Evolutionary conservation across 2,113 vertebrate genomes (phyloP), one percentile per base, ranked within the genome.

Genomic region (Embiotoca jacksoni): DNA sequence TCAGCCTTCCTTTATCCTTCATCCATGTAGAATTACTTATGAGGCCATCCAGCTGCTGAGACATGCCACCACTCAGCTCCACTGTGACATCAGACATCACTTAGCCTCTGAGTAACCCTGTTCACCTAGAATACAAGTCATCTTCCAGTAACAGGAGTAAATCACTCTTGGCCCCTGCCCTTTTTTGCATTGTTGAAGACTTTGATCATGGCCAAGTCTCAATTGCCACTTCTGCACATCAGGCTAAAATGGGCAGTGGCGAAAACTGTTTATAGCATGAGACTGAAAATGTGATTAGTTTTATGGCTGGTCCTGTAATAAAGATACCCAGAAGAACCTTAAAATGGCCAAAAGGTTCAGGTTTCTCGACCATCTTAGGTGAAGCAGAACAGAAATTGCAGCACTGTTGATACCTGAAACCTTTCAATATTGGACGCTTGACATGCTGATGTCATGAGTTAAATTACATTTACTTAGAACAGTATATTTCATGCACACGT

Each of bases 41-140:
- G 87, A 88, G 75, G 23, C 78, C 67, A 75, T 88, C 84, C 87
- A 84, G 84, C 87, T 87, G 79, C 86, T 81, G 80, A 83, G 66
- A 54, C 70, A 50, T 35, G 64, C 81, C 68, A 79, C 79, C 77
- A 56, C 80, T 88, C 89, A 70, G 71, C 71, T 72, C 16, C 36
- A 32, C 36, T 30, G 53, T 74, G 79, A 89, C 85, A 75, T 80
- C 78, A 77, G 74, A 78, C 81, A 80, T 82, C 78, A 75, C 79
- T 86, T 83, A 82, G 72, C 84, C 90, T 67, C 75, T 31, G 77
- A 77, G 62, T 86, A 80, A 89, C 89, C 86, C 79, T 47, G 50
- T 58, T 49, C 83, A 88, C 86, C 87, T 73, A 75, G 30, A 87
- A 72, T 44, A 14, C 78, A 75, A 85, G 80, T 87, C 82, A 74